phyloP scores from a whole-genome alignment of 2,888 invertebrate genomes.

The Syritta pipiens region DNA sequence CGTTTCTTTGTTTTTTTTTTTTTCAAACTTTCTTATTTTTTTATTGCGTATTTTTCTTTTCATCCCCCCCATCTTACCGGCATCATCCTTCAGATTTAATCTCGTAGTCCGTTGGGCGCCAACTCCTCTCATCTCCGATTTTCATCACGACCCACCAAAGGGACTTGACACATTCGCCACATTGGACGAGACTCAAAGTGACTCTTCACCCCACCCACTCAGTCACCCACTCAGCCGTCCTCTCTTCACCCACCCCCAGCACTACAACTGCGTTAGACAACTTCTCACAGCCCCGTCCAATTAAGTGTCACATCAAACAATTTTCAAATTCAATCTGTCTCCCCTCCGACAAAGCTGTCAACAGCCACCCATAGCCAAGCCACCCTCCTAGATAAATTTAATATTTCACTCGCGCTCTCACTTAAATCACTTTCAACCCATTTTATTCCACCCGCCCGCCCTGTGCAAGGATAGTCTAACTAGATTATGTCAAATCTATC shows the following conservation, averaged over 20 bases:
- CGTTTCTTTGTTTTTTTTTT: neutral
- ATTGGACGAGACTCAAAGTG: too few species aligned
- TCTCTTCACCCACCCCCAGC: neutral
- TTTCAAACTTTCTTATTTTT: too few species aligned
- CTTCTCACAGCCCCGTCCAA: constrained; percentile 6
- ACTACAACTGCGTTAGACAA: constrained; percentile 3
- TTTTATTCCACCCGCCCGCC: neutral
- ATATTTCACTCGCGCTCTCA: constrained; percentile 30
- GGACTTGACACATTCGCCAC: too few species aligned
- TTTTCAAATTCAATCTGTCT: constrained; percentile 37
- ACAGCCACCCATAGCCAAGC: constrained; percentile 4
- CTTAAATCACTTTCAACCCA: constrained; percentile 44
- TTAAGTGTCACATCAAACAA: constrained; percentile 26
- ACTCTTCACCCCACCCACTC: too few species aligned
- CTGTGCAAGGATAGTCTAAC: constrained; percentile 32
- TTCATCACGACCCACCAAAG: too few species aligned
- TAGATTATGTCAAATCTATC: constrained; percentile 67
- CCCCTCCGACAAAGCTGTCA: constrained; percentile 32
- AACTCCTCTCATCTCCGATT: too few species aligned
- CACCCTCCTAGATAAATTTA: constrained; percentile 27
- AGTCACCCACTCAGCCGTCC: too few species aligned
- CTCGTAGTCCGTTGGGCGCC: too few species aligned
- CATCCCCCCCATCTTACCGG: too few species aligned
- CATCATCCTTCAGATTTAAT: too few species aligned
- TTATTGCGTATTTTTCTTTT: too few species aligned